Evolutionary conservation across 2,888 invertebrate genomes (phyloP).

Genomic region (Dendrolimus houi): DNA sequence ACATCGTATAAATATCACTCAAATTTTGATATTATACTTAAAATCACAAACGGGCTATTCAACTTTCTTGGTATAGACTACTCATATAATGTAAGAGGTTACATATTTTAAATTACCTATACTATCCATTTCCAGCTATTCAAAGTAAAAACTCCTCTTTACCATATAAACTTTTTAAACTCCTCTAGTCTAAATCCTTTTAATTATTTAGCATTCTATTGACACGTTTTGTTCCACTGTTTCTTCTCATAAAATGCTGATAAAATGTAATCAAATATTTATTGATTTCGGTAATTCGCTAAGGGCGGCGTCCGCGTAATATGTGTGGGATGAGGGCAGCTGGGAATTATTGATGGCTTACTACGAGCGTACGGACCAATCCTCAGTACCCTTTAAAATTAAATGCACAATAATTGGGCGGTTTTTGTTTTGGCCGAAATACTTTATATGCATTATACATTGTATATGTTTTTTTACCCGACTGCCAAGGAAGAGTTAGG

Average conservation of each 20-base stretch:
- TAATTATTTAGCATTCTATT: neutral
- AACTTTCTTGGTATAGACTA: too few relatives aligned
- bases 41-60: too few relatives aligned
- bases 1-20: too few relatives aligned
- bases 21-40: too few relatives aligned
- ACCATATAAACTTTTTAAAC: too few relatives aligned
- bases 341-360: slow-evolving; percentile 38
- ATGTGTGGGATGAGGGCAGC: slow-evolving; percentile 24
- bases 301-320: slow-evolving; percentile 22
- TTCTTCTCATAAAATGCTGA: slow-evolving; percentile 22
- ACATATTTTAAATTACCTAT: too few relatives aligned
- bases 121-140: too few relatives aligned
- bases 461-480: too few relatives aligned
- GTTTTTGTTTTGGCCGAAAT: slow-evolving; percentile 23
- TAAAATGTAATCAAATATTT: slow-evolving; percentile 40
- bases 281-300: slow-evolving; percentile 43
- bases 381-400: slow-evolving; percentile 41
- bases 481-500: too few relatives aligned
- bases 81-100: too few relatives aligned
- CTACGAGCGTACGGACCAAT: slow-evolving; percentile 34
- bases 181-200: neutral
- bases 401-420: slow-evolving; percentile 27
- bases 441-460: neutral
- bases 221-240: slow-evolving; percentile 20
- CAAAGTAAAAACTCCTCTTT: too few relatives aligned